Evolutionary conservation across 2,797 vertebrate genomes (phyloP), one percentile per base, ranked within the genome.

Genomic region (Babyrousa celebensis): DNA sequence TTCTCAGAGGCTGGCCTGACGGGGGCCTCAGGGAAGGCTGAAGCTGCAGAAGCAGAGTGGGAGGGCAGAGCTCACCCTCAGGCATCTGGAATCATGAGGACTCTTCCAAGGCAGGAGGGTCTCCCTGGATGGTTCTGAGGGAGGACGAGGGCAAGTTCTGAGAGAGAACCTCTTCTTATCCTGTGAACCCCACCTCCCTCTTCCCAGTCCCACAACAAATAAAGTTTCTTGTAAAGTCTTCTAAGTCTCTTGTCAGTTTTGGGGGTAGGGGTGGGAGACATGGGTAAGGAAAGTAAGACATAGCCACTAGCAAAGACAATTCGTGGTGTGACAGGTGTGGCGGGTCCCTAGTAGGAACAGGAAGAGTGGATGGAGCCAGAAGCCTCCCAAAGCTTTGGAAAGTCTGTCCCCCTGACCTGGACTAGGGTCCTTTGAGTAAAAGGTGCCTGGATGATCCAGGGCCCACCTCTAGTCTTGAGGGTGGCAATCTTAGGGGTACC

Each of bases 161-260:
- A 18, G 36, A 48, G 27, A 85, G 16, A 27, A 1, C 36, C 36
- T 75, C 65, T 52, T 86, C 27, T 15, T 12, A 36, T 62, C 60
- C 48, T 77, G 27, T 17, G 54, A 86, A 40, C 16, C 17, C 27
- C 67, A 29, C 5, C 18, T 82, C 67, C 92, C 21, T 89, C 52
- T 70, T 43, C 40, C 32, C 32, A 29, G 7, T 48, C 29, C 67
- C 23, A 60, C 79, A 74, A 36, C 9, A 8, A 97, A 93, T 97
- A 94, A 91, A 79, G 29, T 54, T 77, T 80, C 27, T 89, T 75
- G 54, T 78, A 84, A 93, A 74, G 18, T 5, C 62, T 72, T 78
- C 79, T 18, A 0, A 54, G 68, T 82, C 85, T 89, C 75, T 70
- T 20, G n/a, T 87, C 40, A 36, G 21, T 93, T 32, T 84, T 92